Conservation (phyloP, 2,797 vertebrate species). For the Myotis vivesi region DNA sequence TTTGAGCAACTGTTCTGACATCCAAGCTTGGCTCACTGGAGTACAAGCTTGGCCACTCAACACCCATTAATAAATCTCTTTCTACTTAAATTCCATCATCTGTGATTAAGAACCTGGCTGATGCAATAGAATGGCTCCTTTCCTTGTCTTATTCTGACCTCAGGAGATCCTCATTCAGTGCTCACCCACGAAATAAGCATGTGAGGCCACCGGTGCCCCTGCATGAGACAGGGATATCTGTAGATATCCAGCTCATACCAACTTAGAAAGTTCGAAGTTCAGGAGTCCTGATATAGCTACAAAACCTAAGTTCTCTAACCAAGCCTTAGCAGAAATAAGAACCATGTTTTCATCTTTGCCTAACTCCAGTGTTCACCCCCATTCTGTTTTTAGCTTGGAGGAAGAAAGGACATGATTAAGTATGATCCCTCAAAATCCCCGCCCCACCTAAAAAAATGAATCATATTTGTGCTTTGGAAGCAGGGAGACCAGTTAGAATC, state of each 20-base stretch:
- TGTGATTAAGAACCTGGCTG: not conserved
- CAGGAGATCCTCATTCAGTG: not conserved
- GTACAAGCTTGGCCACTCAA: not conserved
- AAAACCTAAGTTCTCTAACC: not conserved
- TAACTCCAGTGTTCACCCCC: not conserved
- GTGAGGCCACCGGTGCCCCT: not conserved
- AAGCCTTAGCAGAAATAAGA: not conserved
- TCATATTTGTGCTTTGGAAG: conserved; percentile 11
- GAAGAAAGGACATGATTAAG: not conserved
- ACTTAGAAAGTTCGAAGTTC: not conserved
- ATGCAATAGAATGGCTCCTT: not conserved
- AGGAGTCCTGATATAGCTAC: not conserved
- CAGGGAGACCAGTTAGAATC: not conserved
- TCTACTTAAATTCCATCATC: not conserved
- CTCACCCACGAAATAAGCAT: not conserved
- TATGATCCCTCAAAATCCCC: not conserved
- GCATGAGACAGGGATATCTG: not conserved
- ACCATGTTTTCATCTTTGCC: not conserved
- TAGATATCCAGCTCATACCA: not conserved
- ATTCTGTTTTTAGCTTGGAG: not conserved
- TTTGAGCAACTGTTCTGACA: not conserved
- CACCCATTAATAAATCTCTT: not conserved
- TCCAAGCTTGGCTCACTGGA: not conserved
- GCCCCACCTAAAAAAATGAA: not conserved
- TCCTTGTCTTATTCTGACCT: not conserved